A percentile compares a stretch with the other conserved stretches of the same genome.
Evolutionary conservation across 2,888 invertebrate species (phyloP).

Genomic region (Syritta pipiens): DNA sequence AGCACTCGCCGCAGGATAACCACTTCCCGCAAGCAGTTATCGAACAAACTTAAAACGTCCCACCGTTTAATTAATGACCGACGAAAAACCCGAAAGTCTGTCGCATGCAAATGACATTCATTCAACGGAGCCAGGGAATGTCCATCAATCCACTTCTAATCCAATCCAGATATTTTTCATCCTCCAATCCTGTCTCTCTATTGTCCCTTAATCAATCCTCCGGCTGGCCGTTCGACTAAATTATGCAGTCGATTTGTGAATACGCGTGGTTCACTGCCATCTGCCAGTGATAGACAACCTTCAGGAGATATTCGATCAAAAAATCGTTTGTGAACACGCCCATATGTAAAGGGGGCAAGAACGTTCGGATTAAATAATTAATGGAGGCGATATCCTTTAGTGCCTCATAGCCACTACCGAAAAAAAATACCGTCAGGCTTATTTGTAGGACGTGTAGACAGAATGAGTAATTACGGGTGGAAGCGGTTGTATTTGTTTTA

Average conservation of each 20-base stretch:
- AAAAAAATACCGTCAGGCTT: background rate
- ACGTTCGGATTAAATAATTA: slow-evolving; percentile 29
- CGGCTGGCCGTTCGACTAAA: slow-evolving; percentile 13
- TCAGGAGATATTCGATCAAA: background rate
- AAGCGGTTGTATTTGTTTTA: slow-evolving; percentile 5
- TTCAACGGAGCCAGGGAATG: background rate
- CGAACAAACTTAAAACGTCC: background rate
- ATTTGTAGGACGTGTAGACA: slow-evolving; percentile 3
- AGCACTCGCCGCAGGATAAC: background rate
- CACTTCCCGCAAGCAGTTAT: background rate
- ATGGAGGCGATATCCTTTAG: background rate
- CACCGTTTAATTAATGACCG: slow-evolving; percentile 9
- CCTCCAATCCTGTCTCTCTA: slow-evolving; percentile 8
- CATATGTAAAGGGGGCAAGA: background rate
- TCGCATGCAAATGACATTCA: slow-evolving; percentile 10
- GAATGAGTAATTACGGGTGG: slow-evolving; percentile 23
- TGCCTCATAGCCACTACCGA: background rate
- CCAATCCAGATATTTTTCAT: slow-evolving; percentile 11
- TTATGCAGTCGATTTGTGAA: slow-evolving; percentile 41
- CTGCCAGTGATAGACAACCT: slow-evolving; percentile 24
- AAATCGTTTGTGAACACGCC: slow-evolving; percentile 3
- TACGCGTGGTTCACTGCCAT: background rate
- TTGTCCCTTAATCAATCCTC: slow-evolving; percentile 33
- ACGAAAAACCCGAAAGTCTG: background rate
- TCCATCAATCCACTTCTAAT: slow-evolving; percentile 28